Evolutionary conservation across 1,140 invertebrate species (phyloP).

Genomic region (Hypsibius dujardini): DNA sequence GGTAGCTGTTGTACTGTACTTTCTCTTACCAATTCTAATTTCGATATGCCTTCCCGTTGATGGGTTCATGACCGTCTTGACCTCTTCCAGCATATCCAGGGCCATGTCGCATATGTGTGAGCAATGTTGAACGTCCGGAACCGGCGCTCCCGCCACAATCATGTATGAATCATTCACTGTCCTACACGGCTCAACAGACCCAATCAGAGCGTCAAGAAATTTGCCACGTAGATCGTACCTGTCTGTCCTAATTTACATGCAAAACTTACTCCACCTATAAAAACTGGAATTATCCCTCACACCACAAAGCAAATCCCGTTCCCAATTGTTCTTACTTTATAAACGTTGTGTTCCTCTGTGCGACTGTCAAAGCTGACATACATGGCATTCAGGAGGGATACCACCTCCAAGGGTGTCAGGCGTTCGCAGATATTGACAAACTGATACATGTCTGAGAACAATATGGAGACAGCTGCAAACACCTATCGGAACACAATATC

Average conservation of each 20-base stretch:
- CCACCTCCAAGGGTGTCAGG: conserved; percentile 51
- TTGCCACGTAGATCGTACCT: neutral
- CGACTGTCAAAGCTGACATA: conserved; percentile 77
- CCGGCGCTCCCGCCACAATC: conserved; percentile 64
- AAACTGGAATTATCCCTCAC: neutral
- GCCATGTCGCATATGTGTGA: neutral
- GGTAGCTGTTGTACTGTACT: neutral
- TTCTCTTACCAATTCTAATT: conserved; percentile 4
- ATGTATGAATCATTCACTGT: conserved; percentile 70
- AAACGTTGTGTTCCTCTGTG: conserved; percentile 74
- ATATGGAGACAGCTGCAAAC: conserved; percentile 80
- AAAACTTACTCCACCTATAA: no score
- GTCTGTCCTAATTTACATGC: no score
- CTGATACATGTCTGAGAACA: conserved; percentile 88
- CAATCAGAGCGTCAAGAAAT: neutral
- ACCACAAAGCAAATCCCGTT: neutral
- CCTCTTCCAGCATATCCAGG: neutral
- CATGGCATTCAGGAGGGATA: conserved; percentile 59
- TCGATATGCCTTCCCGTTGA: neutral
- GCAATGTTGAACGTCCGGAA: conserved; percentile 1
- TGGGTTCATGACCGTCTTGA: neutral
- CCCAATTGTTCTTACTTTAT: conserved; percentile 53
- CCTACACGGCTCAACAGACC: no score
- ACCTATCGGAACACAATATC: conserved; percentile 45
- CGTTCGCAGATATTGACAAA: conserved; percentile 89